Percentiles rank a stretch among this genome's conserved stretches.
Evolutionary conservation across 2,888 invertebrate genomes (phyloP).

Genomic region (Pyrgus malvae): DNA sequence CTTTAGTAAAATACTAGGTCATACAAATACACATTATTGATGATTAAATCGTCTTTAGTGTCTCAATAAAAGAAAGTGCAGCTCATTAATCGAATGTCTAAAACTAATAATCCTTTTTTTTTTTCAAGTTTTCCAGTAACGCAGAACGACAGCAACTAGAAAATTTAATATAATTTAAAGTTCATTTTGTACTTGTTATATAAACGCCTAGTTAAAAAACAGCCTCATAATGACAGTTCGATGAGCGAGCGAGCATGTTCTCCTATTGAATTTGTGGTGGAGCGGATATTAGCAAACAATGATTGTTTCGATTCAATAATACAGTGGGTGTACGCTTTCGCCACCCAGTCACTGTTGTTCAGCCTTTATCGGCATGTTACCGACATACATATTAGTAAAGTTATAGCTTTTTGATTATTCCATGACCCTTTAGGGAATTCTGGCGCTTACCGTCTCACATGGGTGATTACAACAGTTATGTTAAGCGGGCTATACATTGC

Average conservation of each 20-base stretch:
- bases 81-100: no score
- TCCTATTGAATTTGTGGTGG: constrained; percentile 2
- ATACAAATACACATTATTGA: no score
- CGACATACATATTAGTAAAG: neutral
- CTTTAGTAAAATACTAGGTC: no score
- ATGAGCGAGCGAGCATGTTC: neutral
- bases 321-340: constrained; percentile 2
- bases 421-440: neutral
- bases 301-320: constrained; percentile 14
- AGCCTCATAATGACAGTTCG: neutral
- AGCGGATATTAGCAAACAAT: constrained; percentile 18
- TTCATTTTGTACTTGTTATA: no score
- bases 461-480: neutral
- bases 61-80: no score
- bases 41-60: no score
- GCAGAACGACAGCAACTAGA: no score
- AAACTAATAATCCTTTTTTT: no score
- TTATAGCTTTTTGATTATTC: constrained; percentile 3
- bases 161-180: no score
- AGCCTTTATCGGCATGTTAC: constrained; percentile 1
- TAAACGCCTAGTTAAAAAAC: no score
- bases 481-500: no score
- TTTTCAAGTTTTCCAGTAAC: no score
- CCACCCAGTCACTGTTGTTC: constrained; percentile 6
- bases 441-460: neutral